Evolutionary conservation across 2,888 invertebrate species (phyloP), one percentile per base, ranked within the genome.

Genomic region (Linnaemya tessellans): DNA sequence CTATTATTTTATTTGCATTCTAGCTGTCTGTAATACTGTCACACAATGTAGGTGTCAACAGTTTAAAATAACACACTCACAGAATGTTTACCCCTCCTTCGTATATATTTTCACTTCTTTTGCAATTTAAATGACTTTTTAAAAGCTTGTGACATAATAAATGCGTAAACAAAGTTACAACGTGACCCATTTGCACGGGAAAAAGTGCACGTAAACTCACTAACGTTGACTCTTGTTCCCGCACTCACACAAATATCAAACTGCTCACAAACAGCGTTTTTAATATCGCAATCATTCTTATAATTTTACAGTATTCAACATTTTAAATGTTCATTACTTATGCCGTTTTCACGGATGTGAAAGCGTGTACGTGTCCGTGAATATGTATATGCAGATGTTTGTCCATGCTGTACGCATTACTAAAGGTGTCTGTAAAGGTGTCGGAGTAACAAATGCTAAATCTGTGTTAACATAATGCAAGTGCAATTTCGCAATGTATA

Each of bases 61-160:
- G 65, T 81, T 67, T 54, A 73, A 84, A 77, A 77, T 58, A 77
- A 68, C 62, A 62, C 58, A 78, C 71, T 56, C 62, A 46, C 35
- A 68, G 11, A 30, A 41, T 79, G 62, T 79, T 43, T 25, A 54
- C 43, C 10, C 67, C 49, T 35, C 15, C 56, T 54, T 25, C 25
- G 11, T 70, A 22, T 64, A 68, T 73, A 35, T 71, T 78, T 78
- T 20, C 67, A 74, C 60, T 67, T 74, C 67, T 71, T 87, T 87
- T 84, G 84, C 87, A 87, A 87, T 87, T 87, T 84, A 87, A 84
- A 87, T 80, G 87, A 87, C 82, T 85, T 86, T 87, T 87, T 87
- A 87, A 87, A 87, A 87, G 87, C 87, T 86, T 80, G 71, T 80
- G 81, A 87, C 86, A 85, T 87, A 87, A 87, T 87, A 86, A 87